These are phyloP conservation scores for Thecocarcelia acutangulata DNA, from an alignment of 2,888 invertebrate species.

Conservation along the genomic window DNA sequence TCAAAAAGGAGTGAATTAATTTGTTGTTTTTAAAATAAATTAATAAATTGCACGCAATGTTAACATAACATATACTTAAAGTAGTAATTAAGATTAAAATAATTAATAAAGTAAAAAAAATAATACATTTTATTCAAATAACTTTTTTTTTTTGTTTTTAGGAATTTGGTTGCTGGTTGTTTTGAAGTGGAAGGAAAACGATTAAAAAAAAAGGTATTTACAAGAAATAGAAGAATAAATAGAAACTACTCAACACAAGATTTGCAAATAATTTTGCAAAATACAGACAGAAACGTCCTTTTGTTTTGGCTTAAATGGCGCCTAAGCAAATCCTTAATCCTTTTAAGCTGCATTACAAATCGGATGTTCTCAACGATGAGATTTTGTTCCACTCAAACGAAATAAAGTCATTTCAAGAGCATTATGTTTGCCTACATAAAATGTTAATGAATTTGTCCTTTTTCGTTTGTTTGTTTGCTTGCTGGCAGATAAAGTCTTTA, in stretches of 20 bases:
- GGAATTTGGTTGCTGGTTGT: constrained; percentile 48
- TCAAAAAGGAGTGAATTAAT: constrained; percentile 53
- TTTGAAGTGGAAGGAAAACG: constrained; percentile 2
- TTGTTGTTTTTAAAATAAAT: constrained; percentile 60
- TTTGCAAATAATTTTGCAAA: background rate
- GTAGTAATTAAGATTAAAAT: constrained; percentile 21
- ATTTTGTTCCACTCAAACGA: constrained; percentile 27
- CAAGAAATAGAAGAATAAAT: background rate
- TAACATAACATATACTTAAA: constrained; percentile 66
- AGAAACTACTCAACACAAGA: background rate
- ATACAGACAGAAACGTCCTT: background rate
- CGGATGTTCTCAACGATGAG: background rate
- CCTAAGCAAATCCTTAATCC: constrained; percentile 18
- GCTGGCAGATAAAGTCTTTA: background rate
- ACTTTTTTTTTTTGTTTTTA: constrained; percentile 14
- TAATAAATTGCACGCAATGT: constrained; percentile 70
- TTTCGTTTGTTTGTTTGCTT: background rate
- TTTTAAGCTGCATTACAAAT: constrained; percentile 2
- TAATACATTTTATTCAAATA: constrained; percentile 46
- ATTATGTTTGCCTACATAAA: too few relatives aligned
- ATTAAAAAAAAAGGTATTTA: background rate
- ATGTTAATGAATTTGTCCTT: constrained; percentile 17
- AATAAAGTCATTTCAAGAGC: constrained; percentile 23
- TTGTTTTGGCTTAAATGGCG: constrained; percentile 11
- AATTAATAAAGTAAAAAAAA: constrained; percentile 21